Percentiles rank a stretch among this genome's conserved stretches.
phyloP scores from a whole-genome alignment of 2,888 invertebrate species.

The Apoda limacodes region DNA sequence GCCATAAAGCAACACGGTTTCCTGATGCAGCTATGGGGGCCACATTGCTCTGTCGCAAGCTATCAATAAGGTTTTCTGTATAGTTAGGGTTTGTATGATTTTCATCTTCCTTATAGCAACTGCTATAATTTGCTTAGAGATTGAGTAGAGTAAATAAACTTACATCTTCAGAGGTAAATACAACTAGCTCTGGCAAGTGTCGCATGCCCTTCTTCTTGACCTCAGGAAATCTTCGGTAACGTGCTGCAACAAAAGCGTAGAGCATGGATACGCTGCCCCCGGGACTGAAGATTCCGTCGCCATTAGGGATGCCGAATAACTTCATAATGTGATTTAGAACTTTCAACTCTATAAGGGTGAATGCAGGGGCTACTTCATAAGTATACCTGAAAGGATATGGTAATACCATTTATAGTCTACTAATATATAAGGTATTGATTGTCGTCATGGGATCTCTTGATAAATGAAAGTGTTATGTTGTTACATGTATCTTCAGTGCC shows the following conservation, averaged over 20 bases:
- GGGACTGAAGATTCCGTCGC: conserved; percentile 83
- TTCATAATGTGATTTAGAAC: conserved; percentile 70
- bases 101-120: not conserved
- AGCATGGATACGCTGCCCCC: conserved; percentile 86
- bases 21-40: too few relatives aligned
- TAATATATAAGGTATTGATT: too few relatives aligned
- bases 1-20: too few relatives aligned
- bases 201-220: conserved; percentile 76
- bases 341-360: conserved; percentile 79
- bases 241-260: conserved; percentile 80
- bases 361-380: conserved; percentile 84
- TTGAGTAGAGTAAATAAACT: too few relatives aligned
- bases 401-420: too few relatives aligned
- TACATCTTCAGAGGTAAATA: conserved; percentile 83
- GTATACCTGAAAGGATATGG: conserved; percentile 72
- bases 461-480: too few relatives aligned
- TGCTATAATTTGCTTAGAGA: not conserved
- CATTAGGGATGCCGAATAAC: conserved; percentile 73
- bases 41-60: too few relatives aligned
- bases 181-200: conserved; percentile 71
- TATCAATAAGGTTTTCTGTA: too few relatives aligned
- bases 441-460: too few relatives aligned
- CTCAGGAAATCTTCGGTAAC: conserved; percentile 75
- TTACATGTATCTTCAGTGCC: too few relatives aligned
- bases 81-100: not conserved